Conservation (phyloP, 1,140 invertebrate genomes). For the Diorhabda elongata region DNA sequence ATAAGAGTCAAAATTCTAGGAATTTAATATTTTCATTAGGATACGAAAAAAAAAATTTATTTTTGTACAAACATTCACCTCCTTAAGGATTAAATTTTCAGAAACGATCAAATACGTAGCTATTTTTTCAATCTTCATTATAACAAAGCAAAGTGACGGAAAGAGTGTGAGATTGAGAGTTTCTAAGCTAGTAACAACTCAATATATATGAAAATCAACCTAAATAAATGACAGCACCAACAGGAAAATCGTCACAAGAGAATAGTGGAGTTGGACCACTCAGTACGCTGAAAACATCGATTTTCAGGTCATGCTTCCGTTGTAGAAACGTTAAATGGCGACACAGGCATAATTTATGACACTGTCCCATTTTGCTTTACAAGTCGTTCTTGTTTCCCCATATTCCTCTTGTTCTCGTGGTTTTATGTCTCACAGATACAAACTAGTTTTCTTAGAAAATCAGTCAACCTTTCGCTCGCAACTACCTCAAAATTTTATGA, state of each 20-base stretch:
- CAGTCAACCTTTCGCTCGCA: neutral
- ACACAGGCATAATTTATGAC: neutral
- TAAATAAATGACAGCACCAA: neutral
- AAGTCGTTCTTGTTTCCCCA: neutral
- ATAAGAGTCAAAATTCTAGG: no score
- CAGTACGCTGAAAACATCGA: neutral
- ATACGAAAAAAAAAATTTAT: no score
- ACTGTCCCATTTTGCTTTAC: neutral
- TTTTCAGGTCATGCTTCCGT: slow-evolving; percentile 1
- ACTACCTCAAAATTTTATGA: neutral
- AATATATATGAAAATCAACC: neutral
- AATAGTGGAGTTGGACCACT: neutral
- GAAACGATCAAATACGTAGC: no score
- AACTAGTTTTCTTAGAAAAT: neutral
- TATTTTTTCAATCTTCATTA: no score
- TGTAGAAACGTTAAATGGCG: slow-evolving; percentile 2
- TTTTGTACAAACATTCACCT: no score
- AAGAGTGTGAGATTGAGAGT: no score
- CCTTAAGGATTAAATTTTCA: no score
- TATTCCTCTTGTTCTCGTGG: neutral
- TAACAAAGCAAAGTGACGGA: no score
- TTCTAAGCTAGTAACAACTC: no score
- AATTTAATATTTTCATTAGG: no score
- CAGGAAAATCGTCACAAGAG: neutral
- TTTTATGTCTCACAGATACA: neutral